Percentiles rank a stretch among this genome's conserved stretches.
Conservation (phyloP, 2,888 invertebrate genomes). For the Apantesis nais region DNA sequence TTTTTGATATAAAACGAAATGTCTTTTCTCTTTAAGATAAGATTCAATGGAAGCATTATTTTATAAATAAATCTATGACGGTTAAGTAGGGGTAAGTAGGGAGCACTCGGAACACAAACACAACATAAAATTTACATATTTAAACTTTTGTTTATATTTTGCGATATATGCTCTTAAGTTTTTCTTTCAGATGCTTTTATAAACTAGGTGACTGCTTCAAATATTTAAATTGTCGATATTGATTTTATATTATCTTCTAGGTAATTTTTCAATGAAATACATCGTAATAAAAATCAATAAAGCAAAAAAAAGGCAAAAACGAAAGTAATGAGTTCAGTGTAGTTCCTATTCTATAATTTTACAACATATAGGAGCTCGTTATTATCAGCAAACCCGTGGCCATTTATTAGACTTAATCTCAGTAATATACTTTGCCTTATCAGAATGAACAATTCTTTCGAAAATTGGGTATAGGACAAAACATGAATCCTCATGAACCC, state of each 20-base stretch:
- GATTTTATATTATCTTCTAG: too few relatives aligned
- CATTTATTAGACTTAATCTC: not conserved
- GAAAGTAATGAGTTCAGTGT: too few relatives aligned
- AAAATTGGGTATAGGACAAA: too few relatives aligned
- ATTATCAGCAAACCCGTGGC: not conserved
- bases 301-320: too few relatives aligned
- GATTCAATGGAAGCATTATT: not conserved
- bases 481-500: not conserved
- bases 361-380: not conserved
- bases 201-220: too few relatives aligned
- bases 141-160: too few relatives aligned
- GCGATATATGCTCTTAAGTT: too few relatives aligned
- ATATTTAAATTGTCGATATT: too few relatives aligned
- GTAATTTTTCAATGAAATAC: too few relatives aligned
- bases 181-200: too few relatives aligned
- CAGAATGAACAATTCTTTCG: not conserved
- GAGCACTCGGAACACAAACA: not conserved
- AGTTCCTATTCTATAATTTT: not conserved
- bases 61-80: not conserved
- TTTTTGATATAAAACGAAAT: not conserved
- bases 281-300: too few relatives aligned
- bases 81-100: not conserved
- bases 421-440: not conserved
- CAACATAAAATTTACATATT: too few relatives aligned
- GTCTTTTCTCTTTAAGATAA: not conserved